Conservation (phyloP, 2,888 invertebrate species). For the Griposia aprilina region DNA sequence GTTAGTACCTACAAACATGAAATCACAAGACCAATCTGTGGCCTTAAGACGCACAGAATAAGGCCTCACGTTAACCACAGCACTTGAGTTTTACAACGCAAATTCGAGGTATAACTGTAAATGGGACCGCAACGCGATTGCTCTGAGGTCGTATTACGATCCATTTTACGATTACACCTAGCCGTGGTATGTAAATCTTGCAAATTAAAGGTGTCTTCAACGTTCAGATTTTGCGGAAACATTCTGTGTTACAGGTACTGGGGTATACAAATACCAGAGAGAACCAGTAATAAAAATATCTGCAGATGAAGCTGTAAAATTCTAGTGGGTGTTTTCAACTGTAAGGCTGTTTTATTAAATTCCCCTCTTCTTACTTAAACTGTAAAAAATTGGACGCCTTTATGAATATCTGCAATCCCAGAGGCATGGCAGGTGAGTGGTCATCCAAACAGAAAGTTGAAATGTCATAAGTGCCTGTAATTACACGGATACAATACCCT, state of each 20-base stretch:
- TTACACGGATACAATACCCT: not conserved
- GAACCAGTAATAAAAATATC: slow-evolving; percentile 27
- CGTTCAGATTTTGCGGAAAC: slow-evolving; percentile 38
- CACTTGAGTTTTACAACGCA: slow-evolving; percentile 60
- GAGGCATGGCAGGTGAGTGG: not conserved
- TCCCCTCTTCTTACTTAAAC: not conserved
- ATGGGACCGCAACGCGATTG: slow-evolving; percentile 48
- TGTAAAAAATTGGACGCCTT: not conserved
- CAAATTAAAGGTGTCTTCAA: slow-evolving; percentile 54
- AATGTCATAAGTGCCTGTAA: not conserved
- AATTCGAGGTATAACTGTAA: slow-evolving; percentile 49
- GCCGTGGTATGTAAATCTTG: slow-evolving; percentile 60
- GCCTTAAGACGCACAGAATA: slow-evolving; percentile 33
- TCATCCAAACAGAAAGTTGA: not conserved
- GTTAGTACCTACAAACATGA: slow-evolving; percentile 24
- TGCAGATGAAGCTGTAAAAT: slow-evolving; percentile 23
- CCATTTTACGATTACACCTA: slow-evolving; percentile 61
- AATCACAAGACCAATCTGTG: slow-evolving; percentile 49
- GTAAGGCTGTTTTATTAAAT: not conserved
- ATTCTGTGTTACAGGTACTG: slow-evolving; percentile 20
- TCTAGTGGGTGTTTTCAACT: not conserved
- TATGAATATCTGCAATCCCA: not conserved
- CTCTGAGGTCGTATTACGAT: slow-evolving; percentile 56
- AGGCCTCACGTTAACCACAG: slow-evolving; percentile 39
- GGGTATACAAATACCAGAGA: slow-evolving; percentile 12